These are phyloP conservation scores for Malthinus flaveolus DNA, from an alignment of 2,888 invertebrate genomes.

Conservation along the genomic window DNA sequence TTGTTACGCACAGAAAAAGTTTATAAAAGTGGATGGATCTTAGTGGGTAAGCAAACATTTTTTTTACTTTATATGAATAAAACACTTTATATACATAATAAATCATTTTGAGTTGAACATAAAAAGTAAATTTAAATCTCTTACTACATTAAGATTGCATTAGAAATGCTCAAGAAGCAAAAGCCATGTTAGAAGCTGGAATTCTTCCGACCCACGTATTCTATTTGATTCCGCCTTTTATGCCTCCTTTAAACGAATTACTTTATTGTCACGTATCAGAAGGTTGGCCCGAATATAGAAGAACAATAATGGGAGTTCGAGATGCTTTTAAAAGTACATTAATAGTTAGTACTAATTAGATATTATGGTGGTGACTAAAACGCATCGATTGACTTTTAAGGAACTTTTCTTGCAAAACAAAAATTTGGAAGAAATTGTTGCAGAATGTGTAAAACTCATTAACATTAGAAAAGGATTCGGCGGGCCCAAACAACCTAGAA, in stretches of 20 bases:
- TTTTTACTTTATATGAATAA: no score
- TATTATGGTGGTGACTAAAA: background rate
- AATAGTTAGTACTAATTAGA: constrained; percentile 38
- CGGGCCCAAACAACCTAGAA: constrained; percentile 61
- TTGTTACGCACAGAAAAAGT: constrained; percentile 47
- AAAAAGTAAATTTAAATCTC: background rate
- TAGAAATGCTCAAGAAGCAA: constrained; percentile 54
- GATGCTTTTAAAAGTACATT: constrained; percentile 49
- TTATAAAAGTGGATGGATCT: constrained; percentile 49
- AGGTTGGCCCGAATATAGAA: constrained; percentile 48
- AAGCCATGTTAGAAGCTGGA: constrained; percentile 52
- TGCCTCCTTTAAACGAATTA: constrained; percentile 44
- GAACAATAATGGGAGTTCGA: constrained; percentile 48
- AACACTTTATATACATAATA: no score
- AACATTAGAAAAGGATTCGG: constrained; percentile 48
- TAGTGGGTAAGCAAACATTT: constrained; percentile 46
- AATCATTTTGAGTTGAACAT: background rate
- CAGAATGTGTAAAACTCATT: constrained; percentile 48
- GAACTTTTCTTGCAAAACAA: constrained; percentile 49
- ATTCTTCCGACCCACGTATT: constrained; percentile 60
- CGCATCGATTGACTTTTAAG: constrained; percentile 33
- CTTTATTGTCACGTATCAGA: constrained; percentile 47
- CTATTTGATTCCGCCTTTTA: constrained; percentile 52
- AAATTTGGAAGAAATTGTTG: constrained; percentile 49
- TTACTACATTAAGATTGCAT: constrained; percentile 51